Evolutionary conservation across 2,888 invertebrate genomes (phyloP), one percentile per base, ranked within the genome.

Genomic region (Theretra japonica): DNA sequence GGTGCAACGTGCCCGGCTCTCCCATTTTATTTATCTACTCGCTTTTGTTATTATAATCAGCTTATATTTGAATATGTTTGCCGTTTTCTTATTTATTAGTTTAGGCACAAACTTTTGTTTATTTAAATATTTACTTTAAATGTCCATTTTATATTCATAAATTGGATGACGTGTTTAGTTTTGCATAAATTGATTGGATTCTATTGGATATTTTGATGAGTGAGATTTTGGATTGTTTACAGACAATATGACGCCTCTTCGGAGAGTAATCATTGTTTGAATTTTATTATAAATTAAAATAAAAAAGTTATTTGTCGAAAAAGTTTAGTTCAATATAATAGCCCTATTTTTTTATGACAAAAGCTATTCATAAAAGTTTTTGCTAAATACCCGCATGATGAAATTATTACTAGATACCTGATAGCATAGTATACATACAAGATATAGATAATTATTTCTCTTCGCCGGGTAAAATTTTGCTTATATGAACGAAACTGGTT

Each of bases 1-100:
- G 80, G 82, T 81, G 82, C 84, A 84, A 79, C 73, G 83, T 73
- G 33, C 41, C 23, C n/a, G 56, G 28, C 11, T 58, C 56, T 72
- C 59, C 53, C 53, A 53, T 69, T 69, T 53, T 23, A 69, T 60
- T 41, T 33, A 50, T 60, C 50, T 50, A 41, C 30, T 62, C 30
- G 48, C 60, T 30, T 48, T 48, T 58, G 78, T 69, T 60, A 30
- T 65, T 48, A 23, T 23, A 48, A 65, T 65, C 41, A 65, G 65
- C 21, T 74, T 41, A 41, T 33, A 65, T 65, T 48, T 21, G 30
- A 65, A 65, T 17, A 17, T 48, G 41, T 23, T 65, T 2, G 41
- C 4, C 17, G 21, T 65, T 48, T 48, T 48, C 28, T 11, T 41
- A 33, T 33, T 62, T 65, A 65, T 65, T 25, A 48, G 30, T 30